These are phyloP conservation scores for Phanerotoma sp. DNA, from an alignment of 2,888 invertebrate genomes.

Conservation along the genomic window DNA sequence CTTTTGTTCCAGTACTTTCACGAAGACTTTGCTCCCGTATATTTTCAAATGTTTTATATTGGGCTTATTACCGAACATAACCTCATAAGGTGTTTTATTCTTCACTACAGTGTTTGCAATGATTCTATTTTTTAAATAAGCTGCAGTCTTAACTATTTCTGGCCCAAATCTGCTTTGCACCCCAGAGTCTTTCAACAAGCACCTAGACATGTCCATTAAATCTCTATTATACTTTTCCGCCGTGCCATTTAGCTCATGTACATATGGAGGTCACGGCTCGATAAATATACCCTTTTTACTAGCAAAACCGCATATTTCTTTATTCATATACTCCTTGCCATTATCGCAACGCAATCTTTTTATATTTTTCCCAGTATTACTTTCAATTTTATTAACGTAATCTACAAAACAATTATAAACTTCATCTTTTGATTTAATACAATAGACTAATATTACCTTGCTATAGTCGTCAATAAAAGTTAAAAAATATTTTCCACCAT, in stretches of 20 bases:
- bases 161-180: conserved; percentile 3
- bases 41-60: conserved; percentile 25
- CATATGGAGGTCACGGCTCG: conserved; percentile 14
- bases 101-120: conserved; percentile 23
- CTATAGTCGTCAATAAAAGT: conserved; percentile 20
- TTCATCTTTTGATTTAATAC: conserved; percentile 14
- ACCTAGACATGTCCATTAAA: conserved; percentile 18
- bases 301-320: not conserved
- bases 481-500: conserved; percentile 17
- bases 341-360: conserved; percentile 15
- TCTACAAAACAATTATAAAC: conserved; percentile 3
- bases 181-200: not conserved
- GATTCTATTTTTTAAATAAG: conserved; percentile 21
- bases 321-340: conserved; percentile 12
- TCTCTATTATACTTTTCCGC: conserved; percentile 13
- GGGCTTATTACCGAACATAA: conserved; percentile 30
- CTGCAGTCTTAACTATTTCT: conserved; percentile 17
- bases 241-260: conserved; percentile 16
- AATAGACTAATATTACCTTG: not conserved
- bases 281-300: no score
- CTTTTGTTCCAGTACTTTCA: conserved; percentile 27
- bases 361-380: conserved; percentile 11
- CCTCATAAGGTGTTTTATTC: conserved; percentile 39
- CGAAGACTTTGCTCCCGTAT: conserved; percentile 32
- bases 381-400: not conserved